phyloP scores from a whole-genome alignment of 2,797 vertebrate species.

The Trematomus bernacchii region DNA sequence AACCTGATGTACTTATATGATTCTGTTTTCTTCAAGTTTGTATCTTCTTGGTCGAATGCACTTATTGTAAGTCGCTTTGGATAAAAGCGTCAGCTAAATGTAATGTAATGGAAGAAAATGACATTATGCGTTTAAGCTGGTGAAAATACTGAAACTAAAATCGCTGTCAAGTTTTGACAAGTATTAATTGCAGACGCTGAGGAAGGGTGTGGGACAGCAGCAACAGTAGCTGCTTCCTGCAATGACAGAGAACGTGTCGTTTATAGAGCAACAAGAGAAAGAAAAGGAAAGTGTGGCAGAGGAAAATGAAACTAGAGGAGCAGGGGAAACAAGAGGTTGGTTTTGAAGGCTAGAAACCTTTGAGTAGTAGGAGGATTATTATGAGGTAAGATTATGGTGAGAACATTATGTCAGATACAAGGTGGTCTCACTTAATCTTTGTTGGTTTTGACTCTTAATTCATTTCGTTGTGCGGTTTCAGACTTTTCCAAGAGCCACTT shows the following conservation, averaged over 20 bases:
- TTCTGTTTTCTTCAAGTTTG: too few relatives aligned
- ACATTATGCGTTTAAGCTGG: not conserved
- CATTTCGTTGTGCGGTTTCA: constrained; percentile 54
- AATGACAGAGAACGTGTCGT: constrained; percentile 33
- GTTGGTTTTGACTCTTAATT: constrained; percentile 61
- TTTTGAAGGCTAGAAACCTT: constrained; percentile 40
- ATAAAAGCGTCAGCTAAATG: too few relatives aligned
- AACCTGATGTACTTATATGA: too few relatives aligned
- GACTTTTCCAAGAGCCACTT: constrained; percentile 50
- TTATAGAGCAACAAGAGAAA: constrained; percentile 21
- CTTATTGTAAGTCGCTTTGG: too few relatives aligned
- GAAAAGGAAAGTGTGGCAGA: constrained; percentile 37
- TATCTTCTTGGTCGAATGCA: too few relatives aligned
- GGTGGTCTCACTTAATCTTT: constrained; percentile 67
- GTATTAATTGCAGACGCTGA: constrained; percentile 29
- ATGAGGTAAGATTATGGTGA: constrained; percentile 33
- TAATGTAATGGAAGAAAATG: too few relatives aligned
- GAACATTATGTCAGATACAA: constrained; percentile 34
- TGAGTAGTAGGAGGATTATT: constrained; percentile 37
- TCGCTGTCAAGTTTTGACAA: constrained; percentile 60
- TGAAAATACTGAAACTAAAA: constrained; percentile 56
- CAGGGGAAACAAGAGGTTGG: constrained; percentile 20
- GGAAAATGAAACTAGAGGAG: constrained; percentile 23
- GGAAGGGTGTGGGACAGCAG: constrained; percentile 19
- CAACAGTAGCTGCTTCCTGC: constrained; percentile 31